These are phyloP conservation scores for Blera fallax DNA, from an alignment of 2,888 invertebrate genomes.

Conservation along the genomic window DNA sequence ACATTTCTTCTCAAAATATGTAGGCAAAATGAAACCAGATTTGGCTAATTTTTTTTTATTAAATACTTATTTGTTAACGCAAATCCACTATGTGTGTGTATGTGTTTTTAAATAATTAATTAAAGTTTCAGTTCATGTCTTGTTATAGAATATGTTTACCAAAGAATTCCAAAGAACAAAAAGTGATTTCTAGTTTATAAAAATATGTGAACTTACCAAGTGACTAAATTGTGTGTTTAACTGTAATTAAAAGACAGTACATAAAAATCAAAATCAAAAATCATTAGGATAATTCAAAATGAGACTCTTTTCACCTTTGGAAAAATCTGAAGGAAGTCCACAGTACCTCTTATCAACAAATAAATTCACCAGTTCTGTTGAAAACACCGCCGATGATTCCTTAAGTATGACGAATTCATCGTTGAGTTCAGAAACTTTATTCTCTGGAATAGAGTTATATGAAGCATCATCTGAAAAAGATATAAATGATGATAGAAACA, in stretches of 20 bases:
- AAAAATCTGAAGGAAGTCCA: conserved; percentile 72
- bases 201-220: neutral
- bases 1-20: no score
- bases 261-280: neutral
- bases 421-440: conserved; percentile 46
- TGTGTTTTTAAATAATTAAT: neutral
- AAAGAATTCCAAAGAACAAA: conserved; percentile 23
- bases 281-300: conserved; percentile 53
- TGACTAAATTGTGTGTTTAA: neutral
- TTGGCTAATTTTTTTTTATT: no score
- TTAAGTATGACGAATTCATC: conserved; percentile 55
- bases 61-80: no score
- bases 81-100: no score
- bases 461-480: conserved; percentile 44
- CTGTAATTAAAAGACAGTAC: neutral
- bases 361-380: conserved; percentile 7
- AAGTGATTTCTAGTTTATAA: neutral
- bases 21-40: no score
- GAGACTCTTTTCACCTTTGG: conserved; percentile 73
- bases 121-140: neutral
- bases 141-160: conserved; percentile 12
- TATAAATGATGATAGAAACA: conserved; percentile 32
- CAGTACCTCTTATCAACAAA: conserved; percentile 48
- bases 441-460: conserved; percentile 42
- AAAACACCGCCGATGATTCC: conserved; percentile 35